Base-by-base conservation (phyloP, 2,888 invertebrate species). In the Drosophila vallismaia region DNA sequence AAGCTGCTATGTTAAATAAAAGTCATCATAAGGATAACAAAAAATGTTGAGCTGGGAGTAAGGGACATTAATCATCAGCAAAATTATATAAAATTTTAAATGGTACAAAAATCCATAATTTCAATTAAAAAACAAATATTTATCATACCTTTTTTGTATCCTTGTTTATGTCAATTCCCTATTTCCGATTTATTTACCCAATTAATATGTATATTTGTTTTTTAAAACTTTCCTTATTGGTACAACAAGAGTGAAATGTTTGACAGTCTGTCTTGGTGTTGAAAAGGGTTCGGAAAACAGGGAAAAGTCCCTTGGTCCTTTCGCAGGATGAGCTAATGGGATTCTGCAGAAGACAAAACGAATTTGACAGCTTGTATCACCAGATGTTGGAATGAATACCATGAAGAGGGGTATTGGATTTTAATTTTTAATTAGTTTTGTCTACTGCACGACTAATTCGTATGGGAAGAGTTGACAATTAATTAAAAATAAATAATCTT, bases 191-290 rank as follows among this genome's bases (percentile, higher is more conserved):
- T 19, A 5, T n/a, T 6, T n/a, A 4, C 14, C n/a, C n/a, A 4
- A 26, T 33, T 24, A 10, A 28, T 46, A 26, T 36, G 19, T 19
- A 9, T 19, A 14, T 9, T 7, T 36, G 36, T n/a, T 12, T 36
- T 19, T 59, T 19, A 57, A 45, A 59, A 45, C 12, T 29, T 46
- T 10, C 29, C 45, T 4, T n/a, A 33, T 58, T 46, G 8, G 14
- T 14, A 24, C 8, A n/a, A 9, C 19, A 24, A 24, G 24, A 29
- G 36, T 72, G 52, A 76, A 66, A 71, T 75, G 71, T 86, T 77
- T 80, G 80, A 80, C 80, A 81, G 63, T 56, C 71, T 86, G 86
- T 77, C 86, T 48, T 50, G 19, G 51, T 48, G 45, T 67, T 81
- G 80, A 81, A 80, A 86, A 83, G 84, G 80, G 84, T 83, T 77